Conservation (phyloP, 2,113 vertebrate species). For the human region GRCh38 chr12:19868501-19869000, state of each 20-base stretch:
- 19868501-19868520: background rate
- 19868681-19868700: slow-evolving; percentile 33
- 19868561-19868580: background rate
- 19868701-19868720: slow-evolving; percentile 5
- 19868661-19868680: background rate
- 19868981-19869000: background rate
- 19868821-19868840: background rate
- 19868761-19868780: background rate
- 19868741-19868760: background rate
- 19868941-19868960: background rate
- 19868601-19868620: background rate
- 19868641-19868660: slow-evolving; percentile 8
- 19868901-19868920: background rate
- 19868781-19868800: background rate
- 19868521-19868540: background rate
- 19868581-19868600: background rate
- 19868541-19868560: background rate
- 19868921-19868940: background rate
- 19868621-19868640: background rate
- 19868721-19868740: background rate
- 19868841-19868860: background rate
- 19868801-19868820: background rate
- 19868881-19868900: background rate
- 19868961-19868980: background rate
- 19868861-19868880: background rate